Percentiles rank a stretch among this genome's conserved stretches.
Conservation (phyloP, 1,140 invertebrate genomes). For the Brachionus manjavacas region DNA sequence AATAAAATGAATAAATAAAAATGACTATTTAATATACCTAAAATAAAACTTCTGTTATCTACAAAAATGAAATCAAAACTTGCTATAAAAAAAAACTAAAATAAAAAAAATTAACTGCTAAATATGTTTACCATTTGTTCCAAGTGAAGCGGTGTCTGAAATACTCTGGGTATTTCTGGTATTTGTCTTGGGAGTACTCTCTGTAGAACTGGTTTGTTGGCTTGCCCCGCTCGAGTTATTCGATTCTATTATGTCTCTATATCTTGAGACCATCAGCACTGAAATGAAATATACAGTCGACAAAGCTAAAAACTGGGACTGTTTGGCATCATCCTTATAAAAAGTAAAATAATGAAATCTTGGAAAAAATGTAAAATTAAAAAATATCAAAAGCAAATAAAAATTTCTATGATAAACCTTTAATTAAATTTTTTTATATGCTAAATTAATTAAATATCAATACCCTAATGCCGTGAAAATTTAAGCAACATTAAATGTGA, state of each 20-base stretch:
- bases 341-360: not conserved
- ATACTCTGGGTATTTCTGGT: not conserved
- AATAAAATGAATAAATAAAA: not conserved
- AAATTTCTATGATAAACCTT: not conserved
- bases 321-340: constrained; percentile 91
- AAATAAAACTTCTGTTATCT: not conserved
- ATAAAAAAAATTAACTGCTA: not conserved
- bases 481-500: too few species aligned
- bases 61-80: constrained; percentile 14
- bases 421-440: too few species aligned
- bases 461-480: too few species aligned
- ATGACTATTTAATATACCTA: not conserved
- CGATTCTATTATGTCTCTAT: constrained; percentile 94
- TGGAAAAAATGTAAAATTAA: not conserved
- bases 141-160: not conserved
- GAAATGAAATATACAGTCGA: constrained; percentile 99
- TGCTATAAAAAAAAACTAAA: not conserved
- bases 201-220: constrained; percentile 46
- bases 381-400: constrained; percentile 30
- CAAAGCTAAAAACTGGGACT: constrained; percentile 95
- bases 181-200: not conserved
- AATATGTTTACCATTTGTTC: constrained; percentile 9
- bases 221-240: constrained; percentile 47
- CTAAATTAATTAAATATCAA: too few species aligned
- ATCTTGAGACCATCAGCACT: constrained; percentile 98